These are phyloP conservation scores for Chrysodeixis includens DNA, from an alignment of 2,888 invertebrate genomes.

Conservation along the genomic window DNA sequence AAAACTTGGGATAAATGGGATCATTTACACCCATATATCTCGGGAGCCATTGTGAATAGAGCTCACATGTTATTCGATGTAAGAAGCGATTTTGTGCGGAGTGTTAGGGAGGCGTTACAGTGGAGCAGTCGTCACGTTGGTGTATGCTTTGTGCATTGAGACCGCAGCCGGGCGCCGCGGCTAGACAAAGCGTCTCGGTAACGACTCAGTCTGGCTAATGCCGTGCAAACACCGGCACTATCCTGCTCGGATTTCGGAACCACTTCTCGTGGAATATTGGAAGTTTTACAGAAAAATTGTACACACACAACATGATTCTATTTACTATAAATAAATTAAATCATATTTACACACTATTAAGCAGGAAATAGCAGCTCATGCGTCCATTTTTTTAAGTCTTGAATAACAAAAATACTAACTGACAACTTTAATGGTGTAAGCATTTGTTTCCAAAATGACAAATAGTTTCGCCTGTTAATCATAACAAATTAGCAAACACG, in stretches of 20 bases:
- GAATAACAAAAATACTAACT: no score
- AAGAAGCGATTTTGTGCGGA: conserved; percentile 41
- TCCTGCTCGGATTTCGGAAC: conserved; percentile 14
- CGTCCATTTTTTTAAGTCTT: no score
- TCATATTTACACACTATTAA: no score
- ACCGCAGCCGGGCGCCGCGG: not conserved
- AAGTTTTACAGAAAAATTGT: conserved; percentile 21
- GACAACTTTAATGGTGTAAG: no score
- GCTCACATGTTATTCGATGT: conserved; percentile 42
- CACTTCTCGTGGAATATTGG: conserved; percentile 23
- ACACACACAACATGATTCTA: no score
- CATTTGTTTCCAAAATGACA: no score
- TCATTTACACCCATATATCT: conserved; percentile 44
- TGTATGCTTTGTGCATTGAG: conserved; percentile 8
- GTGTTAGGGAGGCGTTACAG: conserved; percentile 15
- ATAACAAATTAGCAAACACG: conserved; percentile 10
- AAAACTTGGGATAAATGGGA: conserved; percentile 50
- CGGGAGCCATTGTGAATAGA: conserved; percentile 39
- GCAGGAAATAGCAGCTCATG: no score
- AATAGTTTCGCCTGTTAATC: not conserved
- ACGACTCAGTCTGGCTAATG: conserved; percentile 19
- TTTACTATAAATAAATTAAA: no score
- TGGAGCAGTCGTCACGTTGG: conserved; percentile 16
- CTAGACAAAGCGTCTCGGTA: conserved; percentile 8
- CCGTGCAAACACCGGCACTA: conserved; percentile 32